Evolutionary conservation across 2,888 invertebrate genomes (phyloP).

Genomic region (Caenorhabditis panamensis): DNA sequence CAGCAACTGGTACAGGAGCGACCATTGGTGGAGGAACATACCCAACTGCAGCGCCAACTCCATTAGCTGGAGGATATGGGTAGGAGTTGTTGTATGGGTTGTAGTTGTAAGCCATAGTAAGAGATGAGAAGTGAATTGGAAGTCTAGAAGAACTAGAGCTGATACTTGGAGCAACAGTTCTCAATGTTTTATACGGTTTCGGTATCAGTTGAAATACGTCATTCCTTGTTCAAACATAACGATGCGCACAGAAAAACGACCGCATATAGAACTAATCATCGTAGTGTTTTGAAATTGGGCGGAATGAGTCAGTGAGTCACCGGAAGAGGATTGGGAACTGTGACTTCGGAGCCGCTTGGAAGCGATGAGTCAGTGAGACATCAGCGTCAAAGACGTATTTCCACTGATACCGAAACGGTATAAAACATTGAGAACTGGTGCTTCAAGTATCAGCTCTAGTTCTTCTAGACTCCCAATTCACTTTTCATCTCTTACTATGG

Average conservation of each 20-base stretch:
- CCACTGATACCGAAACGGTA: slow-evolving; percentile 12
- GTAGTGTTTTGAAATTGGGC: slow-evolving; percentile 14
- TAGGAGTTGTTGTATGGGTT: slow-evolving; percentile 40
- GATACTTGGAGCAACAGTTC: not conserved
- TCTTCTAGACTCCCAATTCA: not conserved
- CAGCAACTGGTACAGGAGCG: not conserved
- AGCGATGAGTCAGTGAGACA: slow-evolving; percentile 8
- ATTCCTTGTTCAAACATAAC: not conserved
- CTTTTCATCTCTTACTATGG: slow-evolving; percentile 10
- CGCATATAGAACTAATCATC: slow-evolving; percentile 4
- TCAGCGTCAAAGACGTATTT: slow-evolving; percentile 6
- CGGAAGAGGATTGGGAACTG: not conserved
- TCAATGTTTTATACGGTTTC: slow-evolving; percentile 21
- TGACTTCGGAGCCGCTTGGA: not conserved
- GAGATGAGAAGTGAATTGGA: not conserved
- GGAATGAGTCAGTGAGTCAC: slow-evolving; percentile 3
- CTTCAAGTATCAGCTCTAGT: slow-evolving; percentile 2
- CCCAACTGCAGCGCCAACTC: not conserved
- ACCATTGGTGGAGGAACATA: slow-evolving; percentile 3
- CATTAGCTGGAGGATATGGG: slow-evolving; percentile 7
- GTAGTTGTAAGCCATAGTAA: slow-evolving; percentile 39
- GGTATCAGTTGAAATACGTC: slow-evolving; percentile 7
- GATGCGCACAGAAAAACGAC: not conserved
- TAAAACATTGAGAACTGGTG: slow-evolving; percentile 9
- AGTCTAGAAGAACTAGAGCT: not conserved